A percentile compares a stretch with the other conserved stretches of the same genome.
Conservation (phyloP, 2,113 vertebrate species). For the Callospermophilus lateralis region DNA sequence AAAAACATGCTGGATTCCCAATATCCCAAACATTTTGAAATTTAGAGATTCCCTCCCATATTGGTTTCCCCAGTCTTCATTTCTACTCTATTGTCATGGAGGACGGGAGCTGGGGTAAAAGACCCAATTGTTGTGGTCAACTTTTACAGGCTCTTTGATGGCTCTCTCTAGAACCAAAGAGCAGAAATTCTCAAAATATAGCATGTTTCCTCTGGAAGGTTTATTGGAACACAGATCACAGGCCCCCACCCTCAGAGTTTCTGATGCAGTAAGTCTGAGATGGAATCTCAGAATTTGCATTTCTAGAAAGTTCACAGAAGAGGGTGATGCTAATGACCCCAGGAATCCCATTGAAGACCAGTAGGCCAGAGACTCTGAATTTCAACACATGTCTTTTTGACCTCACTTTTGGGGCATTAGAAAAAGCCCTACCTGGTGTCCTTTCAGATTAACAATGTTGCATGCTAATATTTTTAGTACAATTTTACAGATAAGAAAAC, state of each 20-base stretch:
- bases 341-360: not conserved
- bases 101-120: too few species aligned
- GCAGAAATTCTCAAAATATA: not conserved
- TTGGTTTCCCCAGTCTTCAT: not conserved
- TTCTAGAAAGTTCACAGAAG: not conserved
- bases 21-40: not conserved
- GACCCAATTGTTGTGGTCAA: not conserved
- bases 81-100: accelerated
- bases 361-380: not conserved
- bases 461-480: not conserved
- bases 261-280: not conserved
- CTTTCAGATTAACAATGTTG: not conserved
- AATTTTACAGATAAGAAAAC: not conserved
- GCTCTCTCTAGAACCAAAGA: not conserved
- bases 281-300: not conserved
- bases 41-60: not conserved
- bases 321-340: not conserved
- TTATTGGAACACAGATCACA: not conserved
- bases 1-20: not conserved
- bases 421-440: not conserved
- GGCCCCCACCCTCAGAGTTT: not conserved
- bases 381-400: not conserved
- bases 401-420: not conserved
- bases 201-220: not conserved
- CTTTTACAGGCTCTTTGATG: too few species aligned